phyloP scores from a whole-genome alignment of 1,140 invertebrate species.

The Ericerus pela region DNA sequence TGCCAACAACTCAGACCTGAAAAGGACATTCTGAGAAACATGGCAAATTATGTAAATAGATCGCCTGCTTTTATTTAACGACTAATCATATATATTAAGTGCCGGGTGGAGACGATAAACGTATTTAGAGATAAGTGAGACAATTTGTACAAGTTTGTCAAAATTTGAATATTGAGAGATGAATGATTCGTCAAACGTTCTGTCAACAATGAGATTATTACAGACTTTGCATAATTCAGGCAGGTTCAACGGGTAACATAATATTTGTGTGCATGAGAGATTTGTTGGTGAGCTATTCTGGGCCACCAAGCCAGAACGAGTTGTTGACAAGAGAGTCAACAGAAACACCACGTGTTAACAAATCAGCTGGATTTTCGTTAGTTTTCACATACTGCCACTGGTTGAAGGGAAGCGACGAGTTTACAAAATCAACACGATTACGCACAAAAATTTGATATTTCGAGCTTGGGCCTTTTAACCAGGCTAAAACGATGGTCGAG shows the following conservation, averaged over 20 bases:
- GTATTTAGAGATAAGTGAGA: background rate
- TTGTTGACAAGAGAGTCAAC: background rate
- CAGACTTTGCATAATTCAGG: background rate
- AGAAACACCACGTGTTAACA: background rate
- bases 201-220: background rate
- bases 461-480: background rate
- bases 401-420: background rate
- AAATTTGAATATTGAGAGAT: background rate
- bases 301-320: background rate
- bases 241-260: background rate
- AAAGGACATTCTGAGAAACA: background rate
- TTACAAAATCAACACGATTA: background rate
- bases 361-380: constrained; percentile 6
- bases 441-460: background rate
- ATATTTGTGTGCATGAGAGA: background rate
- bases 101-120: background rate
- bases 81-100: background rate
- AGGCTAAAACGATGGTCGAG: background rate
- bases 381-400: constrained; percentile 9
- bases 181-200: background rate
- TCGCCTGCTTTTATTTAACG: background rate
- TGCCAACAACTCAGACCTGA: background rate
- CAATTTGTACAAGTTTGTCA: background rate
- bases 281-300: background rate
- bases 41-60: background rate